Evolutionary conservation across 2,888 invertebrate genomes (phyloP).

Genomic region (Synergus japonicus): DNA sequence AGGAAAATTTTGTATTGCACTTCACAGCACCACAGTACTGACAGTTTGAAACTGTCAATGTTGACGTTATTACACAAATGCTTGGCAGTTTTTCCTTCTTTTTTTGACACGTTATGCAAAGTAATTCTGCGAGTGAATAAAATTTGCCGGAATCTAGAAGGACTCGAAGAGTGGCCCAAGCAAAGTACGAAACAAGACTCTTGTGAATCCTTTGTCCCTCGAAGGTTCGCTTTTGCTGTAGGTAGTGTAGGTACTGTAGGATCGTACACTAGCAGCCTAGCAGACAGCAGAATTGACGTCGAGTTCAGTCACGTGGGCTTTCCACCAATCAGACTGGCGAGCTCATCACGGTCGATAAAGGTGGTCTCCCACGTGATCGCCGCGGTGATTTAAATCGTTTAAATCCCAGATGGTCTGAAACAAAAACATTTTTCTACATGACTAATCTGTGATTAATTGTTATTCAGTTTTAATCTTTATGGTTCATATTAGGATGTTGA

Average conservation of each 20-base stretch:
- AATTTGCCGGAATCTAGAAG: not conserved
- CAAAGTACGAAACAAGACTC: constrained; percentile 43
- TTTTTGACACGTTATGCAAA: not conserved
- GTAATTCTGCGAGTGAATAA: not conserved
- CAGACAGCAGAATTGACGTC: constrained; percentile 61
- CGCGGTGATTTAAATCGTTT: constrained; percentile 58
- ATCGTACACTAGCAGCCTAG: constrained; percentile 52
- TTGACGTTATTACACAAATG: not conserved
- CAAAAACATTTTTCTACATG: constrained; percentile 33
- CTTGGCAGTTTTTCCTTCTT: not conserved
- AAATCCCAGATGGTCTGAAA: constrained; percentile 52
- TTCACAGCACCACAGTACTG: not conserved
- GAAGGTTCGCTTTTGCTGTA: constrained; percentile 47
- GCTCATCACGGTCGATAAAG: constrained; percentile 55
- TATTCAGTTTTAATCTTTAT: not conserved
- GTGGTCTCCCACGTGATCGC: constrained; percentile 57
- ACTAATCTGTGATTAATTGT: not conserved
- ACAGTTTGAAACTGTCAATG: not conserved
- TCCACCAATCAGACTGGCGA: constrained; percentile 56
- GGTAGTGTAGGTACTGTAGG: not conserved
- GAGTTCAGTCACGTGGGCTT: constrained; percentile 59
- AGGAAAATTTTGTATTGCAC: not conserved
- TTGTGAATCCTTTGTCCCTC: constrained; percentile 61
- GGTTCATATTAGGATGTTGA: not conserved
- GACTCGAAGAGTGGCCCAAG: constrained; percentile 48